Evolutionary conservation across 2,113 vertebrate species (phyloP).

Genomic region (Agapornis roseicollis): DNA sequence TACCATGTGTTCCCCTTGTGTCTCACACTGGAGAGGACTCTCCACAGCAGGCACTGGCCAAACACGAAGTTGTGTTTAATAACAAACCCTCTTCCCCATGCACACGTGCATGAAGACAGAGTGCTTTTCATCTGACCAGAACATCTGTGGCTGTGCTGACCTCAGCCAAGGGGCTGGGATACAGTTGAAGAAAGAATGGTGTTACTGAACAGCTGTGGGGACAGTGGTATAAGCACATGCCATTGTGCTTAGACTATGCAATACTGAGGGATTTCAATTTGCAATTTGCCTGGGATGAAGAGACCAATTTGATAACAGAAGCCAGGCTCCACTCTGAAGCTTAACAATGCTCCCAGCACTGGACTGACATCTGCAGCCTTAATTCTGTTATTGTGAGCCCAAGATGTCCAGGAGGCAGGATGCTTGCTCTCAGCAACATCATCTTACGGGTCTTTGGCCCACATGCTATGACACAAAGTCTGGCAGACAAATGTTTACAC

Average conservation of each 20-base stretch:
- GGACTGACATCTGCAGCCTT: not conserved
- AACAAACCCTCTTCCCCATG: not conserved
- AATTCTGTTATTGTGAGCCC: not conserved
- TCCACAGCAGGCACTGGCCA: not conserved
- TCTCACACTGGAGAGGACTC: not conserved
- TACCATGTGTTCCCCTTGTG: not conserved
- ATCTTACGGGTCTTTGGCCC: not conserved
- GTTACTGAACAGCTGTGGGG: not conserved
- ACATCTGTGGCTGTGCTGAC: conserved; percentile 27
- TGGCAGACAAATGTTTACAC: not conserved
- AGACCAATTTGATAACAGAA: not conserved
- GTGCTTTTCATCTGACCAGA: not conserved
- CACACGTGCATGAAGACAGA: not conserved
- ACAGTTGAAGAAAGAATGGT: not conserved
- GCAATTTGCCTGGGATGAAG: not conserved
- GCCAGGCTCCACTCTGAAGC: not conserved
- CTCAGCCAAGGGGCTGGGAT: not conserved
- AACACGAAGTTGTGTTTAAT: not conserved
- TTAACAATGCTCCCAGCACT: not conserved
- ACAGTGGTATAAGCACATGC: not conserved
- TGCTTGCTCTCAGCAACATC: not conserved
- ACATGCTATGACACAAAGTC: not conserved
- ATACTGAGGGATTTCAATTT: not conserved
- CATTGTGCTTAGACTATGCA: not conserved
- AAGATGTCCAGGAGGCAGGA: not conserved